A percentile compares a stretch with the other conserved stretches of the same genome.
phyloP scores from a whole-genome alignment of 2,113 vertebrate species.

The Sterna hirundo region DNA sequence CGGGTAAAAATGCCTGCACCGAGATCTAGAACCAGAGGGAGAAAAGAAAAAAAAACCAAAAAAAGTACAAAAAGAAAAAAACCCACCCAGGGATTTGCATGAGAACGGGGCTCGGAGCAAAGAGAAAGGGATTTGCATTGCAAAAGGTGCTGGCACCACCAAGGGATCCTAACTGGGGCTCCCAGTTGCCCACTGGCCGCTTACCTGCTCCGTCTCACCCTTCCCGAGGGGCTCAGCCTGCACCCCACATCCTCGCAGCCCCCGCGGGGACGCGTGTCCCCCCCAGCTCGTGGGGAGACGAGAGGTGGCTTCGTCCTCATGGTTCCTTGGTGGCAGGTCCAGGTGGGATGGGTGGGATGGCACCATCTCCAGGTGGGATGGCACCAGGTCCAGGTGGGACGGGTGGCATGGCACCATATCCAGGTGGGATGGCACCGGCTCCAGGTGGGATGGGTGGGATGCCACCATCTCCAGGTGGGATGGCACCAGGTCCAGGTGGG shows the following conservation, averaged over 20 bases:
- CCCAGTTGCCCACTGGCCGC: not conserved
- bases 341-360: not conserved
- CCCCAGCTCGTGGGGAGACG: fast-evolving
- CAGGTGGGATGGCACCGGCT: not conserved
- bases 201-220: not conserved
- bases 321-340: not conserved
- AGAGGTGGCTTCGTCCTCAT: fast-evolving
- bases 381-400: not conserved
- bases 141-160: not conserved
- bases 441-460: fast-evolving
- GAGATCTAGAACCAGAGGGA: not conserved
- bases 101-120: not conserved
- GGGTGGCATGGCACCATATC: too few species aligned
- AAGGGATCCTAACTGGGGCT: not conserved
- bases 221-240: not conserved
- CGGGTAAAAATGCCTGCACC: not conserved
- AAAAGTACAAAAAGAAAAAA: not conserved
- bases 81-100: not conserved
- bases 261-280: too few species aligned
- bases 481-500: too few species aligned
- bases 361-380: too few species aligned
- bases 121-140: not conserved
- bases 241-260: fast-evolving
- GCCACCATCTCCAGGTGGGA: too few species aligned
- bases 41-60: not conserved